Conservation (phyloP, 2,797 vertebrate species). For the Alectoris magna region DNA sequence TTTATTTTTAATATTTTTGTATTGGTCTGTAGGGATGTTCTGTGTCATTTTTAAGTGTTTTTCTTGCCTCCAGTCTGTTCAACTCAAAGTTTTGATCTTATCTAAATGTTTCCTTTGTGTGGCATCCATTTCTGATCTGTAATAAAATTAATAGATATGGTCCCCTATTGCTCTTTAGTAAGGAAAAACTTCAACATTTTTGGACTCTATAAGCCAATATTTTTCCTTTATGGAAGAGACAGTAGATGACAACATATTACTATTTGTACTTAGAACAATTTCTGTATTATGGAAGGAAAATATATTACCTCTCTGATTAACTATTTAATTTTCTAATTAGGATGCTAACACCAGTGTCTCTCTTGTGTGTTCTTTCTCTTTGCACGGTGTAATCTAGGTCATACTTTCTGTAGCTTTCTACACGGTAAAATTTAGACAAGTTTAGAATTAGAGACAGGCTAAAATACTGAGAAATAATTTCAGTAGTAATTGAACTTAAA, state of each 20-base stretch:
- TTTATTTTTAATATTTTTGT: slow-evolving; percentile 41
- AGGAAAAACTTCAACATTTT: background rate
- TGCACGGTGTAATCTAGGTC: slow-evolving; percentile 49
- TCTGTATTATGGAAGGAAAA: slow-evolving; percentile 11
- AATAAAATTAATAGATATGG: slow-evolving; percentile 25
- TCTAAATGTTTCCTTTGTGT: slow-evolving; percentile 2
- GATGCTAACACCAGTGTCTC: background rate
- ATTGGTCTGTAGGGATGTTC: slow-evolving; percentile 1
- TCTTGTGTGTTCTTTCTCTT: slow-evolving; percentile 35
- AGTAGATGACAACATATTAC: slow-evolving; percentile 6
- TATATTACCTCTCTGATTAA: slow-evolving; percentile 13
- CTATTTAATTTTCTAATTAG: slow-evolving; percentile 57
- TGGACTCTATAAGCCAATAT: background rate
- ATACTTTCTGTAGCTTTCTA: slow-evolving; percentile 35
- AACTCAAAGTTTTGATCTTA: slow-evolving; percentile 28
- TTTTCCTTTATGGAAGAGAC: background rate
- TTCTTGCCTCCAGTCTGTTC: slow-evolving; percentile 48
- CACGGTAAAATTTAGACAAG: slow-evolving; percentile 34
- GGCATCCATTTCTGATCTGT: slow-evolving; percentile 18
- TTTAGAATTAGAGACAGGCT: background rate
- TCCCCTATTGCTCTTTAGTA: background rate
- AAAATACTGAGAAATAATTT: slow-evolving; percentile 39
- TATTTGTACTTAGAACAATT: background rate
- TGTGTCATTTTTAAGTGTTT: slow-evolving; percentile 6
- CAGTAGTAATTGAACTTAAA: slow-evolving; percentile 5